Base-by-base conservation (phyloP, 2,797 vertebrate genomes). In the Picus viridis region DNA sequence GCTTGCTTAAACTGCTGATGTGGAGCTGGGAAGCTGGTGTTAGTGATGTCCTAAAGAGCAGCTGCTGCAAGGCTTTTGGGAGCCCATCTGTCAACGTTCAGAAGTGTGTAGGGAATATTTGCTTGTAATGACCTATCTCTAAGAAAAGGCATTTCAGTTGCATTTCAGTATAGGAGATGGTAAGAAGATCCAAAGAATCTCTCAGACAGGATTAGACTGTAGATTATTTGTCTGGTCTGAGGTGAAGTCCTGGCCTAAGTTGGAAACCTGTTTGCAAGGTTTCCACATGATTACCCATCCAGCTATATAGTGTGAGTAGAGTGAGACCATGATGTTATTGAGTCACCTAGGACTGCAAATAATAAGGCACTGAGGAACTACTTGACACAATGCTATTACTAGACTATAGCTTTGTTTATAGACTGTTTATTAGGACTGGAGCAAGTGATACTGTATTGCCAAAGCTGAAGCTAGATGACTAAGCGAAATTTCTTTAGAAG, bases 1-100 rank as follows among this genome's bases (percentile, higher is more conserved):
- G 3, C 27, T 81, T 0, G 0, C n/a, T 80, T 36, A 36, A 22
- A 23, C 22, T 54, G 68, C 45, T 1, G 2, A 4, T 41, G 69
- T 77, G 64, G 67, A 56, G 15, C 51, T 91, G 56, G 10, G 22
- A 58, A 57, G 43, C 34, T 59, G 24, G 10, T 6, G 6, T 69
- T 80, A 73, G n/a, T 1, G 0, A 30, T 58, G 53, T n/a, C 54
- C 57, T 43, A 6, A 36, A 64, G 30, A 80, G 41, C 65, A 83
- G 76, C 78, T 87, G 75, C 65, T 80, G 30, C 34, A 53, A 56
- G 32, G 45, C 30, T 10, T 39, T 57, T 41, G 4, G 2, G 41
- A 74, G 23, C 62, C 84, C 43, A 51, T 61, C 10, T n/a, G 24
- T 59, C 49, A 84, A 2, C 0, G 15, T 58, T 69, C 67, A 70